Evolutionary conservation across 30 jellyfish, hydroid and myxozoan genomes (phyloP), one percentile per base, ranked within the genome.

Genomic region (Chrysaora quinquecirrha): DNA sequence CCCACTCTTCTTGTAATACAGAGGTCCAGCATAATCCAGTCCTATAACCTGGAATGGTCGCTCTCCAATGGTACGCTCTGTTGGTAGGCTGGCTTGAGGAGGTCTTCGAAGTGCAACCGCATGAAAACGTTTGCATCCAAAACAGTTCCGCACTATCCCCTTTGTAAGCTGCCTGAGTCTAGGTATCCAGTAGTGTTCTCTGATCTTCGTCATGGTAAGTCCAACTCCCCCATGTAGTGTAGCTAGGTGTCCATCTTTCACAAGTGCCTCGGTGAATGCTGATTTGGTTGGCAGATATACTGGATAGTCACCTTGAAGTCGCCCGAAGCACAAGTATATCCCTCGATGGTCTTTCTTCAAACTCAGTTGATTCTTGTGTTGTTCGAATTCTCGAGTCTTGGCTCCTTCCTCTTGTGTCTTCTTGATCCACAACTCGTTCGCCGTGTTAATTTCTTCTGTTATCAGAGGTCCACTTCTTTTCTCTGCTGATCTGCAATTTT

Each of bases 151-250:
- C 11, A 50, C 56, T 52, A n/a, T n/a, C n/a, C n/a, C n/a, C n/a
- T n/a, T n/a, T n/a, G n/a, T n/a, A n/a, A n/a, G n/a, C n/a, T n/a
- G n/a, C n/a, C n/a, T n/a, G n/a, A n/a, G n/a, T n/a, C n/a, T n/a
- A n/a, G n/a, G n/a, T n/a, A n/a, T n/a, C 89, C 93, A 87, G 76
- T 67, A 87, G 31, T 43, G 47, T 50, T 71, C 79, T 43, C 93
- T 48, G 0, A 60, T 29, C 72, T 56, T 38, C 30, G 95, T 73
- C 75, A 84, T 84, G 21, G 95, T 84, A 6, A 54, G 68, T 34
- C 83, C 83, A 22, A 83, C 94, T 83, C 89, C 94, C 78, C 94
- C 87, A 50, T 83, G 94, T 23, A 70, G 25, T 30, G 77, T 70
- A 18, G 29, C 20, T 10, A 14, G 56, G 54, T 82, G 93, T 14